These are phyloP conservation scores for Blera fallax DNA, from an alignment of 2,888 invertebrate species.

Conservation along the genomic window DNA sequence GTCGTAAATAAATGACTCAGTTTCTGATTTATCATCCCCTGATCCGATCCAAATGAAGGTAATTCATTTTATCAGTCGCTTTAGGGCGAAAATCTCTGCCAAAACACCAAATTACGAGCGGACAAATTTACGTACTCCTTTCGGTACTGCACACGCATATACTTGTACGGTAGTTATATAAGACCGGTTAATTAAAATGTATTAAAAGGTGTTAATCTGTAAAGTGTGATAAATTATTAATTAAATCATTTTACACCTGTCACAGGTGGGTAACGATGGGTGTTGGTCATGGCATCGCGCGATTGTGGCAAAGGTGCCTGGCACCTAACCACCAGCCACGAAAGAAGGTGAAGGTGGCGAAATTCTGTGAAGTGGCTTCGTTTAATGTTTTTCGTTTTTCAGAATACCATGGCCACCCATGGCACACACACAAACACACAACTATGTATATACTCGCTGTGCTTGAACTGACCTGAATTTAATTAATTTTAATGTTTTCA, in stretches of 20 bases:
- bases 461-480: conserved; percentile 9
- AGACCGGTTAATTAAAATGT: conserved; percentile 63
- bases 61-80: conserved; percentile 37
- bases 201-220: conserved; percentile 70
- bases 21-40: conserved; percentile 20
- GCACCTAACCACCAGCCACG: neutral
- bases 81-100: conserved; percentile 16
- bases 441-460: neutral
- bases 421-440: neutral
- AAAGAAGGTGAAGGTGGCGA: neutral
- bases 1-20: neutral
- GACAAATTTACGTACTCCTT: conserved; percentile 36
- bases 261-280: neutral
- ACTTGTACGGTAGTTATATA: neutral
- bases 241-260: conserved; percentile 62
- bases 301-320: neutral
- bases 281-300: neutral
- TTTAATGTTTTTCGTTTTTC: neutral
- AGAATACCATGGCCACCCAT: neutral
- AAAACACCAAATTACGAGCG: conserved; percentile 24
- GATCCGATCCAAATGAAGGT: conserved; percentile 37
- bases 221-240: conserved; percentile 67
- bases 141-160: neutral
- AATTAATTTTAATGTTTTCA: conserved; percentile 37
- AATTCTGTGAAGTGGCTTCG: neutral